A percentile compares a stretch with the other conserved stretches of the same genome.
phyloP scores from a whole-genome alignment of 37 sponge, comb jelly and placozoan species.

The Cliona cf. orientalis region DNA sequence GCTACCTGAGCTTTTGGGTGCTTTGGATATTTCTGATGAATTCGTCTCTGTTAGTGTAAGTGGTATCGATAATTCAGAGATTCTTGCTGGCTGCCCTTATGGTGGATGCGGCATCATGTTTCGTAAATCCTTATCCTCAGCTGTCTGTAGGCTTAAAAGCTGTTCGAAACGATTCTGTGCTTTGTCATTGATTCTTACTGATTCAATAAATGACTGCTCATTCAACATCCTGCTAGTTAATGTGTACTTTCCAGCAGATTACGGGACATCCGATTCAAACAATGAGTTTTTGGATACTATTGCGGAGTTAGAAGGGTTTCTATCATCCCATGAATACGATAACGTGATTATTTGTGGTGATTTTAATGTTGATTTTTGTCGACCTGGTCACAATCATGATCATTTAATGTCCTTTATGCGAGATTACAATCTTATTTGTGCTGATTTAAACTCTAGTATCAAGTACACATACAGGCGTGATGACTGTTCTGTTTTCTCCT shows the following conservation, averaged over 20 bases:
- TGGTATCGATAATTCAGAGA: neutral
- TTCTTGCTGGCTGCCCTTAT: neutral
- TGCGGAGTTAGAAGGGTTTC: neutral
- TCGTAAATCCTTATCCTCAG: neutral
- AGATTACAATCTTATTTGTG: neutral
- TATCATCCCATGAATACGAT: neutral
- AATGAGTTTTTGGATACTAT: neutral
- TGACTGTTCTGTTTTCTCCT: neutral
- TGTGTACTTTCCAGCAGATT: too few species aligned
- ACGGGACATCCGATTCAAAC: neutral
- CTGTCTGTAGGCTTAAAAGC: neutral
- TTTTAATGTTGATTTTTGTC: neutral
- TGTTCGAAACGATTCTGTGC: neutral
- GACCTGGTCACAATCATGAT: neutral
- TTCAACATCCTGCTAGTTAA: too few species aligned
- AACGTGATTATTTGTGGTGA: neutral
- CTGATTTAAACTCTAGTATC: neutral
- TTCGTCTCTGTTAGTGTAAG: neutral
- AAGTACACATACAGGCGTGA: neutral
- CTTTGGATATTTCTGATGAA: neutral
- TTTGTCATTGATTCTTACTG: neutral
- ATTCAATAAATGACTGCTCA: neutral
- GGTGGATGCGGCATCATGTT: neutral
- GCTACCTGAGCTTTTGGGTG: neutral
- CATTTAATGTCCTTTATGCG: neutral